Conservation (phyloP, 2,888 invertebrate genomes). For the Melinaea marsaeus region DNA sequence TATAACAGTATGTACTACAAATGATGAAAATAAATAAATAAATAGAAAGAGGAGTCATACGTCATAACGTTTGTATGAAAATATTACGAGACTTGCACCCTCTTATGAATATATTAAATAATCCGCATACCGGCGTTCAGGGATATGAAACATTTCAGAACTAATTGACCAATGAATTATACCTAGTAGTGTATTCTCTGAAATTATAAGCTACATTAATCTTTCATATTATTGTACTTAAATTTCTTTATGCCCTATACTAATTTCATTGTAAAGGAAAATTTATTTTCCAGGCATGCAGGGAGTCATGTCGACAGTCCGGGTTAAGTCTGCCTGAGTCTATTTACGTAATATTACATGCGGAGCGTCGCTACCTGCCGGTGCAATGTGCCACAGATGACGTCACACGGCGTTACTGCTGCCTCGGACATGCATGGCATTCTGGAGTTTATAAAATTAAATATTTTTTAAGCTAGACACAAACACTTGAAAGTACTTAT, state of each 20-base stretch:
- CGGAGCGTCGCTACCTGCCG: constrained; percentile 35
- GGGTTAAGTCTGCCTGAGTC: constrained; percentile 35
- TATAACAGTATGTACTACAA: no score
- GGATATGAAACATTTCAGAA: no score
- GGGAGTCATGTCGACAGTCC: constrained; percentile 31
- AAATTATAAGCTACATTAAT: no score
- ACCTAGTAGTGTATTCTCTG: no score
- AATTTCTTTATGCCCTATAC: no score
- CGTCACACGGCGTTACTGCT: constrained; percentile 28
- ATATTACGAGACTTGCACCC: constrained; percentile 23
- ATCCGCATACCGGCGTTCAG: constrained; percentile 39
- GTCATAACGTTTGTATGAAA: constrained; percentile 70
- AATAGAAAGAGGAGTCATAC: constrained; percentile 70
- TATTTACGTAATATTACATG: constrained; percentile 36
- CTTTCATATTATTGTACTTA: no score
- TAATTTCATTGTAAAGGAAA: not conserved
- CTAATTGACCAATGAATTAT: no score
- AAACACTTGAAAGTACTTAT: no score
- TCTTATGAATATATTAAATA: constrained; percentile 58
- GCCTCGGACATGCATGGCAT: constrained; percentile 19
- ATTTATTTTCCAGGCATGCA: constrained; percentile 2
- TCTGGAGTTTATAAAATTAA: not conserved
- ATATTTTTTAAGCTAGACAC: no score
- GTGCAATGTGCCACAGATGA: constrained; percentile 36
- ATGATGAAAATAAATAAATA: no score